Conservation (phyloP, 2,113 vertebrate genomes). For the Scatophagus argus region DNA sequence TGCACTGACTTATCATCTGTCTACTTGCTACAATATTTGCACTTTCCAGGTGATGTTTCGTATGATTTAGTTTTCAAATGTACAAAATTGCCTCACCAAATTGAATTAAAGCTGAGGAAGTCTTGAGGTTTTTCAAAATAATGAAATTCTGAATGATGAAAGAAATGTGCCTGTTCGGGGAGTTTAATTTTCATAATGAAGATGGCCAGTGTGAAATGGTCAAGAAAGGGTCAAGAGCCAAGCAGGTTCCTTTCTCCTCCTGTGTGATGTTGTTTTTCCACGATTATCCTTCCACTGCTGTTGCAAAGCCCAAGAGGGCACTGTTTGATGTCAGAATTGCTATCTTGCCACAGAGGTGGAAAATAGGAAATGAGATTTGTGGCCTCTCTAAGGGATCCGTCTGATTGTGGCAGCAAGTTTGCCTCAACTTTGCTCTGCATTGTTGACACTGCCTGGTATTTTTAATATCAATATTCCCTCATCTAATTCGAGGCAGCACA, state of each 20-base stretch:
- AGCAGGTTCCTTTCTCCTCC: conserved; percentile 22
- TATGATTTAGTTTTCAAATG: not conserved
- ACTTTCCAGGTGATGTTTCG: not conserved
- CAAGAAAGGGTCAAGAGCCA: no score
- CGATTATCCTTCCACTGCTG: conserved; percentile 61
- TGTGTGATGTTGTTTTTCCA: conserved; percentile 48
- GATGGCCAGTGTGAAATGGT: conserved; percentile 7
- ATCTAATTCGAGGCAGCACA: conserved; percentile 33
- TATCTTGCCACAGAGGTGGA: conserved; percentile 62
- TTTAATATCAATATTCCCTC: conserved; percentile 53
- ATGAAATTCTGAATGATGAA: no score
- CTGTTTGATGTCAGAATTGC: conserved; percentile 72
- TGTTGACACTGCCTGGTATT: conserved; percentile 47
- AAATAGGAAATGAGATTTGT: conserved; percentile 74
- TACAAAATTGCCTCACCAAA: not conserved
- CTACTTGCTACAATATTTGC: not conserved
- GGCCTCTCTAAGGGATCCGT: conserved; percentile 47
- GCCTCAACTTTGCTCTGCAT: conserved; percentile 57
- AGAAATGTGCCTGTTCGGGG: not conserved
- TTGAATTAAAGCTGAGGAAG: not conserved
- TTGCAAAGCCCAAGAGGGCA: conserved; percentile 57
- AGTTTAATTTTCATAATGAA: conserved; percentile 16
- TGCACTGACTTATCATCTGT: not conserved
- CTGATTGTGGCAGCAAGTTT: conserved; percentile 61
- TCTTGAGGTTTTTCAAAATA: not conserved